phyloP scores from a whole-genome alignment of 2,113 vertebrate species.

The Microtus montanus region DNA sequence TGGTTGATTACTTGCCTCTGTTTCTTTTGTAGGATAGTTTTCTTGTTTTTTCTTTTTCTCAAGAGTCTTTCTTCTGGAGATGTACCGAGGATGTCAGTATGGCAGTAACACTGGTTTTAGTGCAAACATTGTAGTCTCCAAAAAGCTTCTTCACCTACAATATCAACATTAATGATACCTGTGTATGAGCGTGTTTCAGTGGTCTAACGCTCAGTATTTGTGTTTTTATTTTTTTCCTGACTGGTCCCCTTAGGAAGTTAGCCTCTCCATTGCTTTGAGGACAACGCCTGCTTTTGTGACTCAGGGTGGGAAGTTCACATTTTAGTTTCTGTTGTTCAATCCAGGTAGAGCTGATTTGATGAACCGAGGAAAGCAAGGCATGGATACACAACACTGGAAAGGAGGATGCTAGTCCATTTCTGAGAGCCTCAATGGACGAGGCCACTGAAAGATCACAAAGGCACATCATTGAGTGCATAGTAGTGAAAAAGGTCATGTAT shows the following conservation, averaged over 20 bases:
- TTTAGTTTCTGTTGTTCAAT: background rate
- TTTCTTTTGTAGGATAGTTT: background rate
- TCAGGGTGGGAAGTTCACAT: background rate
- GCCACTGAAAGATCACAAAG: background rate
- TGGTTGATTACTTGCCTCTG: background rate
- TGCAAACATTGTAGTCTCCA: background rate
- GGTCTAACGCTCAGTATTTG: too few relatives aligned
- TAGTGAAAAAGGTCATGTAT: background rate
- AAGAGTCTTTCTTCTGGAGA: background rate
- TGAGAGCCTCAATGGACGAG: background rate
- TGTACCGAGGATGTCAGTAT: too few relatives aligned
- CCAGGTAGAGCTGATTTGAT: background rate
- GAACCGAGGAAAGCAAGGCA: background rate
- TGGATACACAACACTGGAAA: background rate
- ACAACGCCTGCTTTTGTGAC: background rate
- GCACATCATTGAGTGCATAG: background rate
- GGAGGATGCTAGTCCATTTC: background rate
- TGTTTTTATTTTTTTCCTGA: too few relatives aligned
- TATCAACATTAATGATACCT: background rate
- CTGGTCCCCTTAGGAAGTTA: background rate
- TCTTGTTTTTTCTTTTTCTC: too few relatives aligned
- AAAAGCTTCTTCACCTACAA: too few relatives aligned
- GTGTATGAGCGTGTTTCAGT: background rate
- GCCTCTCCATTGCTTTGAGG: background rate
- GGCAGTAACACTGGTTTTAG: background rate